Evolutionary conservation across 2,888 invertebrate genomes (phyloP).

Genomic region (Cephus pygmeus): DNA sequence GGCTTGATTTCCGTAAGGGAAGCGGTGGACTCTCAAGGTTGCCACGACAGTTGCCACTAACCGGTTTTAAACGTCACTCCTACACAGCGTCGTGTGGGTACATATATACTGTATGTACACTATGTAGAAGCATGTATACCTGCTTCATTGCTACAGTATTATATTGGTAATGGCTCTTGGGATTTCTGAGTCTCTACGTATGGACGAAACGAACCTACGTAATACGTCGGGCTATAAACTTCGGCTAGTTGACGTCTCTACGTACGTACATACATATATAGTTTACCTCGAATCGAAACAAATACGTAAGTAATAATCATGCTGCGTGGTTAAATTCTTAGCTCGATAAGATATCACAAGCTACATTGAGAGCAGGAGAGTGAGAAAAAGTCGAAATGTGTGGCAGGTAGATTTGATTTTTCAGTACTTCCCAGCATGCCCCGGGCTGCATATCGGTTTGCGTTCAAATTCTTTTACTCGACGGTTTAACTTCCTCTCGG

Average conservation of each 20-base stretch:
- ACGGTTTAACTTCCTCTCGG: neutral
- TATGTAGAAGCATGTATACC: neutral
- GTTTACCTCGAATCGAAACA: neutral
- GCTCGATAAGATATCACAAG: neutral
- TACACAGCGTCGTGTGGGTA: neutral
- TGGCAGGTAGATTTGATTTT: neutral
- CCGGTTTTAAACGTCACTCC: neutral
- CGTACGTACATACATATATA: neutral
- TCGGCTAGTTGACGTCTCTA: neutral
- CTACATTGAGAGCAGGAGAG: neutral
- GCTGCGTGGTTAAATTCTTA: neutral
- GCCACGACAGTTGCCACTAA: neutral
- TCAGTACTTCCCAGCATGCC: neutral
- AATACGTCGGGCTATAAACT: neutral
- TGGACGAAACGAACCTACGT: neutral
- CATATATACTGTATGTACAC: neutral
- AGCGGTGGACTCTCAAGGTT: neutral
- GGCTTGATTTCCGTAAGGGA: constrained; percentile 18
- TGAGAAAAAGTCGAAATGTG: neutral
- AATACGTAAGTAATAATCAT: neutral
- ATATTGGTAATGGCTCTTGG: neutral
- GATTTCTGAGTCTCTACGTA: neutral
- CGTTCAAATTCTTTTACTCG: neutral
- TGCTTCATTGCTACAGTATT: neutral
- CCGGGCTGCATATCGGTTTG: neutral